These are phyloP conservation scores for Calameuta pallipes DNA, from an alignment of 2,888 invertebrate genomes.

Conservation along the genomic window DNA sequence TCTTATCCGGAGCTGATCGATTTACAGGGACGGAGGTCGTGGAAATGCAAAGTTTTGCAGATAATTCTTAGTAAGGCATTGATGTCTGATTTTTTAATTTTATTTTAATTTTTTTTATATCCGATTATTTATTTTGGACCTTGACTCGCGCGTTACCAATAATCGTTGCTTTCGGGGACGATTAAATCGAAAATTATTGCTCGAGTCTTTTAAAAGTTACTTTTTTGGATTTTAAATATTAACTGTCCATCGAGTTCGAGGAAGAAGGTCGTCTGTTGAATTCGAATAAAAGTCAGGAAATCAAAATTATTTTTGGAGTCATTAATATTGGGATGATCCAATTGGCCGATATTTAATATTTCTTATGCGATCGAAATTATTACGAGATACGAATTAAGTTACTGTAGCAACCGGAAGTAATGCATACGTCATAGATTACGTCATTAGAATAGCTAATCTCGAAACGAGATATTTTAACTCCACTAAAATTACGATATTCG, in stretches of 20 bases:
- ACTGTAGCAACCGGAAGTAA: background rate
- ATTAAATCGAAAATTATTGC: background rate
- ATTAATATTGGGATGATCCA: no score
- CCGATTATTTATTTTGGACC: background rate
- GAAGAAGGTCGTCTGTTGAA: background rate
- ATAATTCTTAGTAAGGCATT: background rate
- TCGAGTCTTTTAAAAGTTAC: background rate
- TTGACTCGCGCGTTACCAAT: background rate
- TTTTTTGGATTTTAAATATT: background rate
- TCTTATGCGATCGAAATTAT: background rate
- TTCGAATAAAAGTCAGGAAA: background rate
- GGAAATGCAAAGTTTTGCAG: background rate
- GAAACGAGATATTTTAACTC: background rate
- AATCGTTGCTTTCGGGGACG: background rate
- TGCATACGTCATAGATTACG: background rate
- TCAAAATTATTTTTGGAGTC: no score
- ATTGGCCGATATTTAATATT: no score
- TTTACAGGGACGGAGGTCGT: background rate
- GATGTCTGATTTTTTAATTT: background rate
- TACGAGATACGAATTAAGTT: background rate
- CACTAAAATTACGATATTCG: background rate
- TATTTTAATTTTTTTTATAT: background rate
- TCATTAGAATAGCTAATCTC: background rate
- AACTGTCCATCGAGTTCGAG: background rate
- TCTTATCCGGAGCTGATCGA: background rate